Conservation (phyloP, 2,113 vertebrate species). For the Oophaga pumilio region DNA sequence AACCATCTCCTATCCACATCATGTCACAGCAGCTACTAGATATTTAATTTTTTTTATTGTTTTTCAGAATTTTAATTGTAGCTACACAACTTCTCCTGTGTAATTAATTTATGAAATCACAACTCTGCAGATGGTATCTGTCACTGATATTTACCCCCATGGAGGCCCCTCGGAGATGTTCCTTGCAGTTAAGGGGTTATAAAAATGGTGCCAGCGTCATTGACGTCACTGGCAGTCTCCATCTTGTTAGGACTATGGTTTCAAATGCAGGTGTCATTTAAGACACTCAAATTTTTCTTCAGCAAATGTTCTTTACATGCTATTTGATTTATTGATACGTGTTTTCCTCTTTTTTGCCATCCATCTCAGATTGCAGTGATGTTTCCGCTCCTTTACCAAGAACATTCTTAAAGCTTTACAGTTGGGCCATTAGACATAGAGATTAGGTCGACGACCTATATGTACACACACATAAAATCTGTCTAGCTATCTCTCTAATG, state of each 20-base stretch:
- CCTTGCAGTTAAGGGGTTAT: background rate
- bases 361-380: background rate
- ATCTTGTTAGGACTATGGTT: background rate
- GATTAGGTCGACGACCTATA: background rate
- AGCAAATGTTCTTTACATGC: background rate
- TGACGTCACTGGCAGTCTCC: constrained; percentile 7
- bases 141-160: background rate
- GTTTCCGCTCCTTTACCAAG: background rate
- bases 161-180: background rate
- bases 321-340: no score
- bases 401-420: background rate
- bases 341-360: background rate
- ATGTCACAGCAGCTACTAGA: background rate
- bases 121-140: background rate
- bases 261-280: no score
- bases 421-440: background rate
- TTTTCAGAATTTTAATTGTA: constrained; percentile 62
- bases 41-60: constrained; percentile 2
- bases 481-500: no score
- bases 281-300: background rate
- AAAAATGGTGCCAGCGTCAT: constrained; percentile 8
- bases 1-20: background rate
- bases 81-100: background rate
- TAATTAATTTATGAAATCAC: background rate
- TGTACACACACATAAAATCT: no score